Evolutionary conservation across 2,888 invertebrate species (phyloP), one percentile per base, ranked within the genome.

Genomic region (Graphium colonna): DNA sequence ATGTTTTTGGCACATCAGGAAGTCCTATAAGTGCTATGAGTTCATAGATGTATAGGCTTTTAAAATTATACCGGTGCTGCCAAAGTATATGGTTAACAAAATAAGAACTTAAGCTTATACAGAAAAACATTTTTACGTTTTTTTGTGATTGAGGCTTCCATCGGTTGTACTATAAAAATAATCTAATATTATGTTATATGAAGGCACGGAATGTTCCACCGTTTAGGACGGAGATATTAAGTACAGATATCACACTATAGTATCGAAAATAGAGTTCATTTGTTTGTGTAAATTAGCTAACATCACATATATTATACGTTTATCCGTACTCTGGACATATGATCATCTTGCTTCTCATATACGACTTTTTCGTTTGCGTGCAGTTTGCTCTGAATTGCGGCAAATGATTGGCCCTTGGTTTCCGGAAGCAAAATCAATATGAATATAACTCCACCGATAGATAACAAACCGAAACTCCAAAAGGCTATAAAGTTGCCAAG

Each of bases 321-420:
- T 48, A 88, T 79, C 65, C 77, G 79, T 3, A 87, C 83, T 33
- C 76, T 75, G 21, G 75, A 80, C 61, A 75, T 68, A 9, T 77
- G 69, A 59, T 82, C 82, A 21, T 78, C 79, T 47, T 62, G 71
- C 56, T 82, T 87, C 45, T 83, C 77, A 59, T 79, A 86, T 9
- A 76, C 64, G 5, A 85, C 84, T 67, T 73, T 81, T 46, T 82
- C 75, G 41, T 73, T 75, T 16, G 71, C 73, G 61, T 90, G 82
- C 43, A 90, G 65, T 64, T 76, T 85, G 54, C 87, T 84, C 63
- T 91, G 91, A 62, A 92, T 92, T 55, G 91, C 90, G 13, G 91
- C 91, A 52, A 92, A 88, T 1, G 91, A 91, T 62, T 92, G 92
- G 0, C 92, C 92, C 61, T 92, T 92, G 0, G 92, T 92, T 71